Evolutionary conservation across 2,113 vertebrate species (phyloP), one percentile per base, ranked within the genome.

Genomic region (Anthoscopus minutus): DNA sequence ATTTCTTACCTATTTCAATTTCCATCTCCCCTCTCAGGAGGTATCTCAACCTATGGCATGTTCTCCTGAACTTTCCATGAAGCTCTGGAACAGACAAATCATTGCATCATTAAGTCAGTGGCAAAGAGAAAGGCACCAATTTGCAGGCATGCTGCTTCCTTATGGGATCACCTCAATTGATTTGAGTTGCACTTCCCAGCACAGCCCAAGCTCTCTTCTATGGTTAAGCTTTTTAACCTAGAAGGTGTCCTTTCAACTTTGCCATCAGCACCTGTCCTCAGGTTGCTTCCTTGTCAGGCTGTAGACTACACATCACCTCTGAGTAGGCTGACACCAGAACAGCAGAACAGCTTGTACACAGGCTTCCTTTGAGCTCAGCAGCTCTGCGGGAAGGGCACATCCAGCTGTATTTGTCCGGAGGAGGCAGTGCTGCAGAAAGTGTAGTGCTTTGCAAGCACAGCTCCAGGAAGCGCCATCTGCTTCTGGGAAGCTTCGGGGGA

Each of bases 401-500:
- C 80, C 4, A 6, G 35, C 14, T 13, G 28, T 61, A 61, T 91
- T 74, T 0, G 0, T 7, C 0, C 0, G 76, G 60, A 89, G 30
- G 14, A 81, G 69, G 40, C 53, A 81, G 76, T 0, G 0, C 86
- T 51, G 81, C 67, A 58, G 71, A 64, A 71, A 71, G 15, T 2
- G 0, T 20, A 23, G 23, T 8, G 72, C 70, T 62, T 71, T 64
- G 40, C 10, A 5, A 74, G 87, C 70, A n/a, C 30, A 51, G 40
- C 79, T 87, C 88, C 86, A 94, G 92, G 62, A 96, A 97, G 51
- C 28, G 0, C 72, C 61, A 72, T 78, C 74, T 96, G 94, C 69
- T 96, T 94, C 95, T 96, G 89, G 94, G 96, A 96, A 97, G 90
- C 72, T 87, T 64, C 80, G 92, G 91, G 92, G 95, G 93, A 96